Base-by-base conservation (phyloP, 2,797 vertebrate species). In the Mus caroli region DNA sequence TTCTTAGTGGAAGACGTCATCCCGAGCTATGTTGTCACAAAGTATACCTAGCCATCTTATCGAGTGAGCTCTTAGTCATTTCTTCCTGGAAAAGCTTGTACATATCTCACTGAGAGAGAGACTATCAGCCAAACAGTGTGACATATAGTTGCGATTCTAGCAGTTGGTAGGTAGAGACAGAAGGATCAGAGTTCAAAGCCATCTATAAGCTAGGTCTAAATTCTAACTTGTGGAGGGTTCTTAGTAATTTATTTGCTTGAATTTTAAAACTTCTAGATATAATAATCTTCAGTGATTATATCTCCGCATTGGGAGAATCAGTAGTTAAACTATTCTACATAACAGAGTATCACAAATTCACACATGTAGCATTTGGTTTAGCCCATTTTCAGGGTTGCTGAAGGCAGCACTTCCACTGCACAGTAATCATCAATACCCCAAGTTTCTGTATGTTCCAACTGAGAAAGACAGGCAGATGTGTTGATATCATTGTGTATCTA, bases 391-490 rank as follows among this genome's bases (percentile, higher is more conserved):
- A 76, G 88, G 92, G 97, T 50, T 54, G 26, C 76, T 62, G 80
- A 94, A 82, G 64, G 87, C 58, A 78, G 50, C 90, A 88, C 46
- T 95, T 93, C 91, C 6, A 92, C 56, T 67, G 28, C 85, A 87
- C 0, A 2, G 54, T 60, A 75, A 79, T 83, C 19, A 95, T 92
- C 86, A 96, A 75, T 67, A 67, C 46, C 46, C 62, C 91, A 88
- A 34, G n/a, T 58, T 89, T 26, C 92, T 92, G 85, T 89, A 67
- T 80, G 86, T n/a, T 96, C 94, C 96, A 93, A 88, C 75, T 37
- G 43, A 91, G 40, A 91, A 79, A 78, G n/a, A 94, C 93, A 95
- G 88, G 96, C 95, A 86, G 95, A 94, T 91, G 96, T 88, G 5
- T 87, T 97, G 73, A 92, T 26, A 82, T 91, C 67, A 91, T 92